Evolutionary conservation across 2,888 invertebrate genomes (phyloP).

Genomic region (Poecilus cupreus): DNA sequence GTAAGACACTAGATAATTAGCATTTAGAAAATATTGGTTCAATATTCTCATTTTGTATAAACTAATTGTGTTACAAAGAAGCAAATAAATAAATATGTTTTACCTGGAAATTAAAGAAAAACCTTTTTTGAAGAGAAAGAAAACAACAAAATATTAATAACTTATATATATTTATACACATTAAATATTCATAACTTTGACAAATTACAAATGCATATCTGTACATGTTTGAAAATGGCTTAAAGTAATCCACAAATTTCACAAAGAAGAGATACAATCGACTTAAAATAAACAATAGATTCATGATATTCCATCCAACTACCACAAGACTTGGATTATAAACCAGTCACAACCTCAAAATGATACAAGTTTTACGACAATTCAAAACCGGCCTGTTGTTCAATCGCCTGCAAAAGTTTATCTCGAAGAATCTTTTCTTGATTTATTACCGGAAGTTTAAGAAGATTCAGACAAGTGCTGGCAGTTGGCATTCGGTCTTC

Average conservation of each 20-base stretch:
- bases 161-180: slow-evolving; percentile 56
- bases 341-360: slow-evolving; percentile 7
- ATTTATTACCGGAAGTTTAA: slow-evolving; percentile 94
- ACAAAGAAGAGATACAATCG: slow-evolving; percentile 10
- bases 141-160: slow-evolving; percentile 35
- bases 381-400: slow-evolving; percentile 97
- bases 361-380: slow-evolving; percentile 79
- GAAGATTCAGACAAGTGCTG: slow-evolving; percentile 97
- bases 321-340: slow-evolving; percentile 4
- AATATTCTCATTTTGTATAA: slow-evolving; percentile 10
- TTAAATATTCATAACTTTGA: slow-evolving; percentile 50
- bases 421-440: slow-evolving; percentile 85
- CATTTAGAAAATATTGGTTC: neutral
- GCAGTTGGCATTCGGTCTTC: slow-evolving; percentile 96
- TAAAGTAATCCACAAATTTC: slow-evolving; percentile 9
- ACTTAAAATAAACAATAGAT: neutral
- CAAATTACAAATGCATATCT: slow-evolving; percentile 53
- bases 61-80: neutral
- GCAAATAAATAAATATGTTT: neutral
- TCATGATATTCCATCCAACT: neutral
- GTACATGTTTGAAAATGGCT: slow-evolving; percentile 35
- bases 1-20: neutral
- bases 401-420: slow-evolving; percentile 94
- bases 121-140: neutral
- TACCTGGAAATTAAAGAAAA: neutral